phyloP scores from a whole-genome alignment of 64 coral and sea anemone genomes.

The Trachythela sp. region DNA sequence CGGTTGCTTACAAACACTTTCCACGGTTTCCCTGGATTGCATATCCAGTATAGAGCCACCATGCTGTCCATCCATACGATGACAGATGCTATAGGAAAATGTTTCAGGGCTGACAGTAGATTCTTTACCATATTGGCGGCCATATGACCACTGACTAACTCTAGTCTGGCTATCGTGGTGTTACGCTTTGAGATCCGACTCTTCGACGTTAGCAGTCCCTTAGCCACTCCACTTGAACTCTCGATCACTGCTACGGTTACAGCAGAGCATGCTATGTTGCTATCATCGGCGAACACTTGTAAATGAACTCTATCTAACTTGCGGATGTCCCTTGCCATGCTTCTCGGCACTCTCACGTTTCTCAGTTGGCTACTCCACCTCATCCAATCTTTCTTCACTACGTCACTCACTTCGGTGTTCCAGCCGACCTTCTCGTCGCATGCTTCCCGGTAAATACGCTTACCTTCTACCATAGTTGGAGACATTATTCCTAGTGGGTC shows the following conservation, averaged over 20 bases:
- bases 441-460: background rate
- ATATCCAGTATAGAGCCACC: constrained; percentile 57
- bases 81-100: constrained; percentile 11
- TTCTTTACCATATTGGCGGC: constrained; percentile 60
- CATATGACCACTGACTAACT: constrained; percentile 48
- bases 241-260: constrained; percentile 34
- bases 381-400: background rate
- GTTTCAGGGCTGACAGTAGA: background rate
- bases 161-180: constrained; percentile 43
- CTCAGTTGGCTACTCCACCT: background rate
- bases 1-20: constrained; percentile 44
- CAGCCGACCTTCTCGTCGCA: background rate
- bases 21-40: constrained; percentile 19
- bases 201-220: constrained; percentile 45
- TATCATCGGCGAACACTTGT: constrained; percentile 45
- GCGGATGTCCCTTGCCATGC: constrained; percentile 4
- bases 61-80: constrained; percentile 69
- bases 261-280: constrained; percentile 44
- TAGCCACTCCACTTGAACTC: constrained; percentile 24
- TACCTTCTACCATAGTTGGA: too few relatives aligned
- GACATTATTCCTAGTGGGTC: too few relatives aligned
- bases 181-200: constrained; percentile 52
- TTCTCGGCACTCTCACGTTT: constrained; percentile 5
- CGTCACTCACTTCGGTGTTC: background rate
- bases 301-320: background rate